These are phyloP conservation scores for Teleopsis dalmanni DNA, from an alignment of 1,140 invertebrate genomes.

Conservation along the genomic window DNA sequence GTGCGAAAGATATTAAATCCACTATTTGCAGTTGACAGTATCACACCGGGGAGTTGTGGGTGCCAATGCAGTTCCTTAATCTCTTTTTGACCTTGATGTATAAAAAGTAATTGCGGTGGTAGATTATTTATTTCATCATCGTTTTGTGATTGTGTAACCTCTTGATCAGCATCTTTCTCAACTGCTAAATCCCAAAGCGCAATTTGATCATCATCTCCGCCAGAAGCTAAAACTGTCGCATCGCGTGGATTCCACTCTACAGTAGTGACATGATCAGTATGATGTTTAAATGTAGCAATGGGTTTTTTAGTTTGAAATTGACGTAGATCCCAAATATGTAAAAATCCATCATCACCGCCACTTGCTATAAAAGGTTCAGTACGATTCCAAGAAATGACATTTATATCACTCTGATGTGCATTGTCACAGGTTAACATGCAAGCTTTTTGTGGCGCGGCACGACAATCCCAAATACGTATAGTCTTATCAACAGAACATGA, in stretches of 20 bases:
- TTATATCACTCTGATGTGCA: slow-evolving; percentile 88
- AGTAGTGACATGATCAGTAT: slow-evolving; percentile 85
- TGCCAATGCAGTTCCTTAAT: slow-evolving; percentile 99
- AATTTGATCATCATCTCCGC: slow-evolving; percentile 93
- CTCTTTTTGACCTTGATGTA: slow-evolving; percentile 96
- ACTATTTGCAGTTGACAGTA: slow-evolving; percentile 89
- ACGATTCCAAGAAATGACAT: slow-evolving; percentile 96
- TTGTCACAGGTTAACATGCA: slow-evolving; percentile 84
- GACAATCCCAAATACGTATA: slow-evolving; percentile 84
- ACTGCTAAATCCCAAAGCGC: slow-evolving; percentile 94
- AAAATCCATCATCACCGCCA: slow-evolving; percentile 90
- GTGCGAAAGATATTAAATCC: slow-evolving; percentile 98
- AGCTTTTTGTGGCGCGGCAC: slow-evolving; percentile 75
- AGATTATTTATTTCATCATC: slow-evolving; percentile 56
- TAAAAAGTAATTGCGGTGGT: slow-evolving; percentile 93
- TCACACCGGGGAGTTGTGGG: slow-evolving; percentile 83
- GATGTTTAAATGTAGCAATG: slow-evolving; percentile 90
- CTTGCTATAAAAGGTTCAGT: slow-evolving; percentile 85
- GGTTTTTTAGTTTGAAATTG: slow-evolving; percentile 74
- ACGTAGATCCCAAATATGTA: slow-evolving; percentile 94
- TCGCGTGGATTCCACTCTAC: slow-evolving; percentile 96
- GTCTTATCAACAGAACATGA: slow-evolving; percentile 93
- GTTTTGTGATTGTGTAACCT: slow-evolving; percentile 32
- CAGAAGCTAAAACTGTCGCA: slow-evolving; percentile 84
- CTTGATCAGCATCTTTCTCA: slow-evolving; percentile 62